Evolutionary conservation across 2,888 invertebrate genomes (phyloP), one percentile per base, ranked within the genome.

Genomic region (Leucophenga maculata): DNA sequence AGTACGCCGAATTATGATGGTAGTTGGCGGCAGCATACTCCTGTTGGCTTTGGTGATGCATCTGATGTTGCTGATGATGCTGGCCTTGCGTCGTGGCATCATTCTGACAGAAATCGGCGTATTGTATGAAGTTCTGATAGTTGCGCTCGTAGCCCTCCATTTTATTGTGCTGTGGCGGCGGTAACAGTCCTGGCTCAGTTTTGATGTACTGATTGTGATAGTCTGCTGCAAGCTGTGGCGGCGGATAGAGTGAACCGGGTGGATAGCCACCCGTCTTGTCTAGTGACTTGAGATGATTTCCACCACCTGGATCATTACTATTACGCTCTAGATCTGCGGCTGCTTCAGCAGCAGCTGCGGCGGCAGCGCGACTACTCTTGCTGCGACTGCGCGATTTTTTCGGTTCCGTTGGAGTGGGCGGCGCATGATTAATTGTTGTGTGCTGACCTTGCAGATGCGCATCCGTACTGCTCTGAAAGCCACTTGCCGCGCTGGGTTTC

Each of bases 81-180:
- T 46, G 22, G 14, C 62, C 65, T 71, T 87, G 83, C 1, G 85
- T 84, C 71, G 88, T 87, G 1, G 86, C 85, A 65, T 88, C 88
- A 69, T 87, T 88, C 73, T 89, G 89, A 70, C 88, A 89, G 74
- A 87, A 89, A 74, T 89, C 89, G 6, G 89, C 89, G 67, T 89
- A 89, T 64, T 89, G 89, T 50, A 89, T 89, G 68, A 89, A 89
- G 72, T 89, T 89, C 77, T 89, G 89, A 73, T 89, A 89, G 78
- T 89, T 89, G 1, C 88, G 86, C 72, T 89, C 89, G 68, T 89
- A 89, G 22, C 89, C 89, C 75, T 89, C 89, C 86, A 88, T 88
- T 77, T 88, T 89, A 48, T 86, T 87, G 68, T 83, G 85, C 60
- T 87, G 86, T n/a, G 78, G 76, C 0, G 75, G 76, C 13, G 87